A percentile compares a stretch with the other conserved stretches of the same genome.
phyloP scores from a whole-genome alignment of 2,888 invertebrate species.

The Lampropteryx suffumata region DNA sequence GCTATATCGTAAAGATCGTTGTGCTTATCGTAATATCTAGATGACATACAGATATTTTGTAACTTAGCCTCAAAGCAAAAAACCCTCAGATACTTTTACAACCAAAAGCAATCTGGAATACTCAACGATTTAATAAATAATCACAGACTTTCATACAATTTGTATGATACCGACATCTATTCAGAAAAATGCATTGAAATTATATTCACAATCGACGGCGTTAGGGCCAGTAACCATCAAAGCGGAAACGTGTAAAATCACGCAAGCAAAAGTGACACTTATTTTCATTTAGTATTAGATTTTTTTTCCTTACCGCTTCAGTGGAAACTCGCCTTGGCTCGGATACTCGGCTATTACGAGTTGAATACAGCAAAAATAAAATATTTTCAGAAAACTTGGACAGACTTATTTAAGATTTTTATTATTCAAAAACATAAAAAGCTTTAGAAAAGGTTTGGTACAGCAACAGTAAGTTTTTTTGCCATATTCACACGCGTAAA shows the following conservation, averaged over 20 bases:
- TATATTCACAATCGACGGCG: slow-evolving; percentile 9
- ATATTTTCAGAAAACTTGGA: slow-evolving; percentile 12
- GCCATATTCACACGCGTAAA: slow-evolving; percentile 36
- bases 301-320: too few species aligned
- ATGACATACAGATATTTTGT: slow-evolving; percentile 3
- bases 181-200: slow-evolving; percentile 40
- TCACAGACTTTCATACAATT: slow-evolving; percentile 73
- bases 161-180: slow-evolving; percentile 33
- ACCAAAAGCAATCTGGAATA: slow-evolving; percentile 21
- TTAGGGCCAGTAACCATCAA: too few species aligned
- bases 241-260: too few species aligned
- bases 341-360: not conserved
- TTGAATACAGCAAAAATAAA: slow-evolving; percentile 5
- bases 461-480: not conserved
- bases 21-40: slow-evolving; percentile 28
- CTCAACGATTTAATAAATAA: slow-evolving; percentile 62
- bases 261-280: too few species aligned
- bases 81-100: not conserved
- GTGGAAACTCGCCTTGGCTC: not conserved
- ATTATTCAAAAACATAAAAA: not conserved
- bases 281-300: too few species aligned
- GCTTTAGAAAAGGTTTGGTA: not conserved
- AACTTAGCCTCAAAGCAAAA: slow-evolving; percentile 9
- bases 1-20: slow-evolving; percentile 30
- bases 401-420: slow-evolving; percentile 7